Base-by-base conservation (phyloP, 2,888 invertebrate species). In the Ellobium chinense region DNA sequence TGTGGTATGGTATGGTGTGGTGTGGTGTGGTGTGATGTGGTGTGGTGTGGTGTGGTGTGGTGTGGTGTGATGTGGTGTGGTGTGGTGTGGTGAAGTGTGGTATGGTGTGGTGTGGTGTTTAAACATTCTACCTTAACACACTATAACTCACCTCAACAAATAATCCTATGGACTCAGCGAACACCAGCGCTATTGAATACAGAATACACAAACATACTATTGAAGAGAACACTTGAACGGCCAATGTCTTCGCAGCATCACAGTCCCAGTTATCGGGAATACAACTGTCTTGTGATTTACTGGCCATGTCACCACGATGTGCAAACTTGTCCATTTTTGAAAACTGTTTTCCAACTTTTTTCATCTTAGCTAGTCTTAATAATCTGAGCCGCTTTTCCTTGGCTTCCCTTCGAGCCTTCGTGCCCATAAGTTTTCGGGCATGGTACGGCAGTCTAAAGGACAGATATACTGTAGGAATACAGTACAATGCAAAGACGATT, bases 391-490 rank as follows among this genome's bases (percentile, higher is more conserved):
- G 54, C 84, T 82, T 29, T 83, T 60, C 82, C 70, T 21, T 83
- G 72, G n/a, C 86, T 58, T 63, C 87, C 80, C 76, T 80, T 78
- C 21, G 82, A 9, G 29, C 83, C 1, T 80, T 72, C 2, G 80
- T 75, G 29, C 88, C 86, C n/a, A 88, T 82, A 54, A 88, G 85
- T 65, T 85, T 88, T 58, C 85, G 76, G 56, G 91, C 87, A 78
- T 91, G 89, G 82, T 85, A 90, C 14, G 91, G 76, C n/a, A 92
- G 86, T 73, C 92, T 82, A 79, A 89, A 88, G 0, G 91, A 86
- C 1, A 92, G 81, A 80, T 91, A 91, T 1, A 91, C 80, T 0
- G 91, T 89, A 5, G 92, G 92, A 56, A 92, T 84, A 56, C 90
- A 90, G 79, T 91, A 92, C 1, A 91, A 36, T 3, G 87, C 60